Percentiles rank a stretch among this genome's conserved stretches.
Conservation (phyloP, 2,113 vertebrate species). For the Lasiurus borealis region DNA sequence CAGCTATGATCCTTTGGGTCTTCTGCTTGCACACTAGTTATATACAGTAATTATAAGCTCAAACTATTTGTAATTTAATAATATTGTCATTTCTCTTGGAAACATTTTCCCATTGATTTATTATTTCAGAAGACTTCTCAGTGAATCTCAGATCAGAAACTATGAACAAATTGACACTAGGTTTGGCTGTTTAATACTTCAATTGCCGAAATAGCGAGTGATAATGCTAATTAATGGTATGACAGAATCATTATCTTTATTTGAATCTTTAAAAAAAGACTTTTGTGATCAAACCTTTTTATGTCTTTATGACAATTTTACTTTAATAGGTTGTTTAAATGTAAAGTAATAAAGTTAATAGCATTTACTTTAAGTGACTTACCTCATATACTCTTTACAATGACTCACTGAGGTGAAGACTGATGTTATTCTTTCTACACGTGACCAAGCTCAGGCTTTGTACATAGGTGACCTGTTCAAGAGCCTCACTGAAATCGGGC, state of each 20-base stretch:
- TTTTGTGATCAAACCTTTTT: background rate
- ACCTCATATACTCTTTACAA: background rate
- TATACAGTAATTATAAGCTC: background rate
- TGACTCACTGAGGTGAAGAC: background rate
- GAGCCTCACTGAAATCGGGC: background rate
- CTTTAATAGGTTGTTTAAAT: background rate
- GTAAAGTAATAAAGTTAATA: background rate
- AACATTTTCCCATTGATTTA: background rate
- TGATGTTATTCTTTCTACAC: background rate
- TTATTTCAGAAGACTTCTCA: constrained; percentile 40
- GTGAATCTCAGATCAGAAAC: background rate
- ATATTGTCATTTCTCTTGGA: constrained; percentile 1
- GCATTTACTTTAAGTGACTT: background rate
- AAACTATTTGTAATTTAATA: constrained; percentile 7
- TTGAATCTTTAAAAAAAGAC: background rate
- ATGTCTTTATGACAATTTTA: background rate
- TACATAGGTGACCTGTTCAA: background rate
- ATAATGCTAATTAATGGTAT: background rate
- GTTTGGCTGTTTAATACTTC: background rate
- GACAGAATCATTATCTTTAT: background rate
- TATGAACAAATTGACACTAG: background rate
- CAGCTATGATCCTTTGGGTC: background rate
- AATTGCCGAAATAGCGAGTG: background rate
- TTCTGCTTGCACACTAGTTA: background rate
- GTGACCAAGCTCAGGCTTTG: background rate